Evolutionary conservation across 92 coral and sea anemone species (phyloP), one percentile per base, ranked within the genome.

Genomic region (Porites divaricata): DNA sequence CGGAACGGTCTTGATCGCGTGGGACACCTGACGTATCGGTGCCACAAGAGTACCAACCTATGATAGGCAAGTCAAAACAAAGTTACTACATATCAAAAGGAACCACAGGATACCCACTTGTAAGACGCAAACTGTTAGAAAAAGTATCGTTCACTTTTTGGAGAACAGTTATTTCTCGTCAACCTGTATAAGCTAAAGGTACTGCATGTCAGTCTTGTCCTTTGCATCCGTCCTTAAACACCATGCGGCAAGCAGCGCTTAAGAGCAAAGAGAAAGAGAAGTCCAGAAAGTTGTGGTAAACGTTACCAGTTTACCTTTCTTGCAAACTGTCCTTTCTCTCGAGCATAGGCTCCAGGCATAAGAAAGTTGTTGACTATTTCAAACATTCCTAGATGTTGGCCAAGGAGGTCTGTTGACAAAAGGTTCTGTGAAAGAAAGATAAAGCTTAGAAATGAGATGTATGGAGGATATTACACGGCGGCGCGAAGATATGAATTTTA

Each of bases 251-350:
- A 5, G 45, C 6, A 35, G 45, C 45, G 7, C 45, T 35, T 35
- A 15, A 54, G 16, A 54, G 16, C 16, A 15, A 11, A 11, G 59
- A 15, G 59, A 54, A 19, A 26, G 17, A 25, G 75, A 28, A 26
- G 75, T 28, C 25, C 2, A 22, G 1, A 15, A 51, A 51, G 61
- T 15, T 49, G 17, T 1, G 16, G 53, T 16, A 1, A 21, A 58
- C 2, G 77, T 26, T 77, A 59, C 13, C 21, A 49, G 13, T 81
- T 54, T 56, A 95, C 98, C 98, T 96, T 96, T 85, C 98, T 83
- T 19, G 99, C 98, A 51, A 96, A 94, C 82, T 96, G 99, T 63
- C 98, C 98, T 79, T 96, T 96, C 86, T 96, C 99, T 61, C 95
- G 92, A 24, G 98, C 94, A 64, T 96, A 94, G 66, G 90, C 88